phyloP scores from a whole-genome alignment of 2,113 vertebrate genomes.

The Triplophysa dalaica region DNA sequence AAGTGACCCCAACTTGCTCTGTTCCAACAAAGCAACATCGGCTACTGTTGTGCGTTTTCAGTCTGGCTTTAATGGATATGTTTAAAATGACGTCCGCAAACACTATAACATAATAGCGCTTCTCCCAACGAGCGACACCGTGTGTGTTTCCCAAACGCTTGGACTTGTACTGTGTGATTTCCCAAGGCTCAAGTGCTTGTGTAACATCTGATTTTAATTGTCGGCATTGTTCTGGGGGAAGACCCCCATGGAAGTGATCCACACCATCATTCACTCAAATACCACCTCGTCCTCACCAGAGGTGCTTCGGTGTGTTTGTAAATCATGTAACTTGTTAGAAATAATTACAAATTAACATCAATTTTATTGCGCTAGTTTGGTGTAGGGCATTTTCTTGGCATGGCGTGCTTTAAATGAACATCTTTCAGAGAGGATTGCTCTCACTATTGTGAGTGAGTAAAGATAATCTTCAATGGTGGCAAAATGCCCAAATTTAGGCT shows the following conservation, averaged over 20 bases:
- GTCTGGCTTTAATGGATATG: constrained; percentile 58
- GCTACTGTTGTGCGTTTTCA: constrained; percentile 39
- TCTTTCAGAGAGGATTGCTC: constrained; percentile 24
- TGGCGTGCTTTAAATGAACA: constrained; percentile 13
- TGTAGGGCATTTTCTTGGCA: background rate
- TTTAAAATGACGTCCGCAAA: constrained; percentile 68
- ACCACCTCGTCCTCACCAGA: constrained; percentile 46
- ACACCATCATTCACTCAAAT: constrained; percentile 47
- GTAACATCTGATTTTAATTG: constrained; percentile 52
- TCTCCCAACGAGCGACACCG: constrained; percentile 52
- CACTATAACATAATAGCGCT: constrained; percentile 60
- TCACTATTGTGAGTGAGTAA: constrained; percentile 26
- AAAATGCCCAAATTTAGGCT: constrained; percentile 23
- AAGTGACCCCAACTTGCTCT: constrained; percentile 12
- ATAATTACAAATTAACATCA: constrained; percentile 19
- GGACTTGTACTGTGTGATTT: constrained; percentile 56
- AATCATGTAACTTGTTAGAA: background rate
- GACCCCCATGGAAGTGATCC: constrained; percentile 39
- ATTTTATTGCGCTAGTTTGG: background rate
- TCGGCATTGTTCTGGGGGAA: constrained; percentile 42
- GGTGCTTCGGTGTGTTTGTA: constrained; percentile 21
- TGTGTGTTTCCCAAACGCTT: constrained; percentile 66
- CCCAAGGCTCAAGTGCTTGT: constrained; percentile 52
- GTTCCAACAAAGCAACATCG: constrained; percentile 29
- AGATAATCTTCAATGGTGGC: constrained; percentile 15